Percentiles rank a stretch among this genome's conserved stretches.
These are phyloP conservation scores for Oasisia sp. DNA, from an alignment of 2,888 invertebrate genomes.

Conservation along the genomic window DNA sequence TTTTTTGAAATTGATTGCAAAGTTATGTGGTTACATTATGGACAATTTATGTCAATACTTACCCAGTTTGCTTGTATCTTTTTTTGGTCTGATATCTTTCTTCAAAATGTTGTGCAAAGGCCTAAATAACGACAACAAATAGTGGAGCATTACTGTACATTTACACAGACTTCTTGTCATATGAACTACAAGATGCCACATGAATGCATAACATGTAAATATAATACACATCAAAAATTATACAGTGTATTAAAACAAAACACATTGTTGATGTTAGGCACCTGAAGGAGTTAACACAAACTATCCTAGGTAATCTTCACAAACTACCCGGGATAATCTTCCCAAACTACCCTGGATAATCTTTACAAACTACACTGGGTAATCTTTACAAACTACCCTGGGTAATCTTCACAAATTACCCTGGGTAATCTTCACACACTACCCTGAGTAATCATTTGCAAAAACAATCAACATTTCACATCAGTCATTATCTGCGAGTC, in stretches of 20 bases:
- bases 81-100: background rate
- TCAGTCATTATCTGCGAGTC: no score
- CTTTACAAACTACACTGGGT: no score
- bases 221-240: background rate
- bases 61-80: background rate
- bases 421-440: no score
- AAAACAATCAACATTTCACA: no score
- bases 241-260: background rate
- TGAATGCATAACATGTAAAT: background rate
- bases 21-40: background rate
- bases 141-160: background rate
- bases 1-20: background rate
- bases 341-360: no score
- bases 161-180: background rate
- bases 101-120: background rate
- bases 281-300: no score
- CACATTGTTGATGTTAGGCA: no score
- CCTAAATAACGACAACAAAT: background rate
- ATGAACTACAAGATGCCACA: background rate
- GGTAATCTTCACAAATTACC: no score
- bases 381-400: no score
- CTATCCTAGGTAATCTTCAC: no score
- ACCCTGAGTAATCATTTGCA: no score
- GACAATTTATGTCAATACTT: background rate
- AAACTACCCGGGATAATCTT: no score